These are phyloP conservation scores for Centropus unirufus DNA, from an alignment of 2,113 vertebrate species.

Conservation along the genomic window DNA sequence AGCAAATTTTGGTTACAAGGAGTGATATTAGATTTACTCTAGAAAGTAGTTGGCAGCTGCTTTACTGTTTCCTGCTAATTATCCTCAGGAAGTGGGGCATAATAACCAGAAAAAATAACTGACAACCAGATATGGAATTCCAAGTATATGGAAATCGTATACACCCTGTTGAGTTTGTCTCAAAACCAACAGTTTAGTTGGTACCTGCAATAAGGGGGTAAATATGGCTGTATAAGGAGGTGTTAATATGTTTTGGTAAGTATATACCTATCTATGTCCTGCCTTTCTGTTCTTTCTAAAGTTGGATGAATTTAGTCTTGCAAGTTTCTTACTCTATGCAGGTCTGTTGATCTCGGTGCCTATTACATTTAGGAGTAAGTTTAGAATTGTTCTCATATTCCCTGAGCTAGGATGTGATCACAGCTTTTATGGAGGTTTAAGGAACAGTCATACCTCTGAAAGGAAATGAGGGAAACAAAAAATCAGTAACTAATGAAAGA, in stretches of 20 bases:
- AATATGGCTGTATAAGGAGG: not conserved
- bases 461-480: not conserved
- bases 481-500: not conserved
- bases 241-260: not conserved
- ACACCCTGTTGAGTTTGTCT: not conserved
- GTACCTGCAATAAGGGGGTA: not conserved
- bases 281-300: not conserved
- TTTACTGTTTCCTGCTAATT: not conserved
- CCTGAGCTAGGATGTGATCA: not conserved
- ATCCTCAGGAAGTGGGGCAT: not conserved
- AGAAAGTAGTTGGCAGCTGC: not conserved
- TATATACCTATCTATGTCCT: not conserved
- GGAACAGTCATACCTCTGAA: not conserved
- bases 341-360: not conserved
- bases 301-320: not conserved
- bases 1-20: not conserved
- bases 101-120: not conserved
- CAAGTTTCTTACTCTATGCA: not conserved
- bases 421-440: not conserved
- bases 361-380: not conserved
- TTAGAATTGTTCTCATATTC: not conserved
- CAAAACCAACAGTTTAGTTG: not conserved
- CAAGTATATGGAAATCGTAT: not conserved
- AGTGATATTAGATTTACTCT: not conserved
- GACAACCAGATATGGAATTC: not conserved